Conservation (phyloP, 2,113 vertebrate genomes). For the Megaceryle torquata region DNA sequence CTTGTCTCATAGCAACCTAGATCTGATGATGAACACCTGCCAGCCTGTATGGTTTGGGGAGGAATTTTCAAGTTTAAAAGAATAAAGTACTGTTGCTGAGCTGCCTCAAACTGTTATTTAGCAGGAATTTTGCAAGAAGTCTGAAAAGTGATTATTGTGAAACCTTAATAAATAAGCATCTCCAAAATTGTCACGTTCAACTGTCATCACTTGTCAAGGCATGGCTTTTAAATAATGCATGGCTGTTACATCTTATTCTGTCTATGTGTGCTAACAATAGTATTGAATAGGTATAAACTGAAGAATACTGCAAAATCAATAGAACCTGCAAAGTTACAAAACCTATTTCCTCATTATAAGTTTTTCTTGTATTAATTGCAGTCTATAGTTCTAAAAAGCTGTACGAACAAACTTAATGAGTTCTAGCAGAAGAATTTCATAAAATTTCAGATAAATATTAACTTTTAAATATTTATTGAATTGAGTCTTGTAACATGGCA, state of each 20-base stretch:
- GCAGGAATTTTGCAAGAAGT: conserved; percentile 22
- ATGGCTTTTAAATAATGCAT: conserved; percentile 23
- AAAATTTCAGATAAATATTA: neutral
- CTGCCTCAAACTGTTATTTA: conserved; percentile 55
- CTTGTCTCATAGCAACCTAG: conserved; percentile 72
- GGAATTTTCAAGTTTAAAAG: conserved; percentile 66
- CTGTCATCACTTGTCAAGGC: conserved; percentile 3
- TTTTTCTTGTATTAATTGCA: neutral
- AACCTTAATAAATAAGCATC: conserved; percentile 44
- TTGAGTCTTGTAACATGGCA: neutral
- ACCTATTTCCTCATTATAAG: neutral
- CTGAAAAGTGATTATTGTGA: conserved; percentile 33
- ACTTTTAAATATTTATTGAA: neutral
- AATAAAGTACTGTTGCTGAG: conserved; percentile 54
- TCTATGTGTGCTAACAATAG: neutral
- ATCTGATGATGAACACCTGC: conserved; percentile 77
- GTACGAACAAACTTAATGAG: neutral
- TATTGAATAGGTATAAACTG: neutral
- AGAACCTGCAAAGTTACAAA: conserved; percentile 3
- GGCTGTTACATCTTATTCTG: neutral
- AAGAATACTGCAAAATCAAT: neutral
- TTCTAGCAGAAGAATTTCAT: neutral
- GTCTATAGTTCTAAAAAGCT: neutral
- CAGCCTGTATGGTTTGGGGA: conserved; percentile 72
- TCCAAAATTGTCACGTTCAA: conserved; percentile 21